Evolutionary conservation across 2,797 vertebrate genomes (phyloP), one percentile per base, ranked within the genome.

Genomic region (Picus viridis): DNA sequence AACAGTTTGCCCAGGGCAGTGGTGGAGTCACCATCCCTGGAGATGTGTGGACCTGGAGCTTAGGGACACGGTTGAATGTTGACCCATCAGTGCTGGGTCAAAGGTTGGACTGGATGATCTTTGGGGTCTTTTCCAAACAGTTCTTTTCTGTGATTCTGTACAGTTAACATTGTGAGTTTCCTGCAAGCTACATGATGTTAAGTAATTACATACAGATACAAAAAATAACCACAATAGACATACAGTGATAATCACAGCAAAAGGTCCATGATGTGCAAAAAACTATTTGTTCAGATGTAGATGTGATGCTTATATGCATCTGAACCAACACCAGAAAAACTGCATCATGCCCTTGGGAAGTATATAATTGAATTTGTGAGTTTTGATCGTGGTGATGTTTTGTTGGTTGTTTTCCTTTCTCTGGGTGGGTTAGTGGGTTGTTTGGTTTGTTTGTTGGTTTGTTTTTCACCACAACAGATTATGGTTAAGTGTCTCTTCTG

Each of bases 401-500:
- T 19, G 16, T 29, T 27, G 4, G 6, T 36, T 59, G 26, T 1
- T 23, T 29, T 16, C 18, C 4, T 54, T 17, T 53, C 8, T 4
- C n/a, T 29, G 47, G 20, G 11, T 49, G 12, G 5, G 47, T 22
- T 49, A 43, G 41, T 49, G 15, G 6, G 2, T 19, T 47, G 19
- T 20, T 19, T 19, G 0, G 19, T 12, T 23, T 0, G 19, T 12
- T 23, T 49, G 22, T 49, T 11, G 57, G 5, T 34, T 23, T 59
- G 7, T 16, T 24, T 13, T 22, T 4, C 19, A 15, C 24, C 3
- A 12, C 6, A 56, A 39, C 8, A 39, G 14, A 13, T 62, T 61
- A 58, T 75, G 27, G 5, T 47, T 53, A 64, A 85, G 7, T 34
- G 3, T 79, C 43, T 64, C 2, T 70, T 76, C 34, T 36, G 16